A percentile compares a stretch with the other conserved stretches of the same genome.
Evolutionary conservation across 2,888 invertebrate genomes (phyloP).

Genomic region (Anaspis maculata): DNA sequence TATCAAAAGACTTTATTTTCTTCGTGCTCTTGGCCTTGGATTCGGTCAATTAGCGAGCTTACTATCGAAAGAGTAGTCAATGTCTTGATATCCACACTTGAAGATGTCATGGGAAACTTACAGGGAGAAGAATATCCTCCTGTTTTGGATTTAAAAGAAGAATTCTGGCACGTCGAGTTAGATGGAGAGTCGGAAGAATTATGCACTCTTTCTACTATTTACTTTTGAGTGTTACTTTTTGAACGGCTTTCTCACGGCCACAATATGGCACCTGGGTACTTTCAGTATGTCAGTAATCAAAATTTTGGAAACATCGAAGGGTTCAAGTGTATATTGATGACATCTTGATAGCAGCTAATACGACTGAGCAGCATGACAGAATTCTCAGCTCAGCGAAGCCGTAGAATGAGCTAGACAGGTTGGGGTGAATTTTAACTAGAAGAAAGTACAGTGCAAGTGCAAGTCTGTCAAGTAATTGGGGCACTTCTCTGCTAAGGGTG

Average conservation of each 20-base stretch:
- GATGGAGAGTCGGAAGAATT: not conserved
- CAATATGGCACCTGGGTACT: constrained; percentile 6
- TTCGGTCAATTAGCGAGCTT: no score
- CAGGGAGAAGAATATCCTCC: not conserved
- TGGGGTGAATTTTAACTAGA: no score
- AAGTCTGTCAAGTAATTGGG: no score
- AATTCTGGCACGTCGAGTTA: not conserved
- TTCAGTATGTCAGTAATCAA: constrained; percentile 11
- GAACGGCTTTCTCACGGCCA: not conserved
- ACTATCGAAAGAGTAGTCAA: no score
- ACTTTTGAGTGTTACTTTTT: constrained; percentile 1
- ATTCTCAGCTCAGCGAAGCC: no score
- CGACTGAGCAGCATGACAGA: no score
- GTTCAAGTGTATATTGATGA: no score
- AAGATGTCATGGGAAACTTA: not conserved
- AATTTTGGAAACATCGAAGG: constrained; percentile 8
- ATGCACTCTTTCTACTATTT: constrained; percentile 1
- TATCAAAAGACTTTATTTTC: not conserved
- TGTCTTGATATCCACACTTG: not conserved
- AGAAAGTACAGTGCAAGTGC: no score
- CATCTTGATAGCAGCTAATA: no score
- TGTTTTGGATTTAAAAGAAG: not conserved
- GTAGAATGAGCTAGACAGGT: no score
- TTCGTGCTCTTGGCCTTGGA: no score
- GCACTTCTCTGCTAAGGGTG: no score